Evolutionary conservation across 1,140 invertebrate genomes (phyloP).

Genomic region (Drosophila nigrodunni): DNA sequence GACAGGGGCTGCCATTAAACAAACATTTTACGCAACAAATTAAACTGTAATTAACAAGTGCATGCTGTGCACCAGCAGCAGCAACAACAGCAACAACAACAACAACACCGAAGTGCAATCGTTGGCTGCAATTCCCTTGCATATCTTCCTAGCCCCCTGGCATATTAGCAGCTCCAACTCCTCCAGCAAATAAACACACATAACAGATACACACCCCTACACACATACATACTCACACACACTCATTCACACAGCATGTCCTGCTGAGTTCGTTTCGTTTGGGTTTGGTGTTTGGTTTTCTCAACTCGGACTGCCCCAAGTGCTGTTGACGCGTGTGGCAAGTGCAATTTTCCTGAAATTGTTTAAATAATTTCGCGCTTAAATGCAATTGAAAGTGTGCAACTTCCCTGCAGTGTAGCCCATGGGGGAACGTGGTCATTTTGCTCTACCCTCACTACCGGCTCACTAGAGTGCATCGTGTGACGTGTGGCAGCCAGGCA

Average conservation of each 20-base stretch:
- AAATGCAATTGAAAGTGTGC: conserved; percentile 77
- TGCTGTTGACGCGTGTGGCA: conserved; percentile 80
- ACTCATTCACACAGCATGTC: conserved; percentile 32
- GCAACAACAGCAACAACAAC: conserved; percentile 11
- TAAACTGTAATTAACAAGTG: conserved; percentile 83
- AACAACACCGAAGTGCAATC: conserved; percentile 19
- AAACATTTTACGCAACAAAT: conserved; percentile 83
- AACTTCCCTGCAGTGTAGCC: background rate
- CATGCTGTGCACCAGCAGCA: conserved; percentile 61
- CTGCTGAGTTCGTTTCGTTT: conserved; percentile 41
- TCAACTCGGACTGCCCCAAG: conserved; percentile 66
- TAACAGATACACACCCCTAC: conserved; percentile 14
- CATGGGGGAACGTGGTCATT: background rate
- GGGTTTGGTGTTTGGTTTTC: conserved; percentile 48
- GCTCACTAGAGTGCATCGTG: conserved; percentile 54
- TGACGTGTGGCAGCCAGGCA: conserved; percentile 29
- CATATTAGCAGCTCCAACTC: conserved; percentile 65
- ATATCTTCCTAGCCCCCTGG: conserved; percentile 2
- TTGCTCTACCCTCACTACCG: conserved; percentile 19
- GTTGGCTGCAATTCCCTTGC: conserved; percentile 1
- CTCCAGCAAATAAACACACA: conserved; percentile 27
- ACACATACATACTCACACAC: conserved; percentile 5
- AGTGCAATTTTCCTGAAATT: conserved; percentile 80
- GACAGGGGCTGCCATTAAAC: conserved; percentile 75
- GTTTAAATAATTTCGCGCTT: conserved; percentile 83